These are phyloP conservation scores for Clepsis dumicolana DNA, from an alignment of 2,888 invertebrate species.

Conservation along the genomic window DNA sequence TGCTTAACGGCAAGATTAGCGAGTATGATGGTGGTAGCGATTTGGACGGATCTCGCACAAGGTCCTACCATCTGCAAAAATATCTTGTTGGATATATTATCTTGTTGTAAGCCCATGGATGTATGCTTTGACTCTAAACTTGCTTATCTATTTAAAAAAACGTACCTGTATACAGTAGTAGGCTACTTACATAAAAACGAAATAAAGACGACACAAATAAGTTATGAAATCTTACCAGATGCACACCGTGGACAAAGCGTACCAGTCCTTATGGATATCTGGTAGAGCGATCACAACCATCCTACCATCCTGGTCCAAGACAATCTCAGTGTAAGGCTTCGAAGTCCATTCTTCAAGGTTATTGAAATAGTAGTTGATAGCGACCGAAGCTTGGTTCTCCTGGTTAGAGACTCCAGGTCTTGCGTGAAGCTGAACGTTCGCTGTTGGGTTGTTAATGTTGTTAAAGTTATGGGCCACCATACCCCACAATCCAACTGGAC, in stretches of 20 bases:
- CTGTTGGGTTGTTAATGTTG: slow-evolving; percentile 60
- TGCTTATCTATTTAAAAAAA: no score
- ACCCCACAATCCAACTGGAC: slow-evolving; percentile 69
- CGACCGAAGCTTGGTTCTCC: slow-evolving; percentile 61
- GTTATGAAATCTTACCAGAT: slow-evolving; percentile 69
- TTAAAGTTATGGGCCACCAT: slow-evolving; percentile 73
- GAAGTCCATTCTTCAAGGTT: slow-evolving; percentile 69
- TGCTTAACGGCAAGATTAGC: no score
- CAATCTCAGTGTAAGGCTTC: slow-evolving; percentile 63
- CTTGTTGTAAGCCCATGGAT: no score
- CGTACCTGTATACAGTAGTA: no score
- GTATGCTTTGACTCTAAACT: no score
- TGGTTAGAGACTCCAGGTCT: slow-evolving; percentile 60
- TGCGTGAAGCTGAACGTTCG: slow-evolving; percentile 61
- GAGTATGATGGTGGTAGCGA: no score
- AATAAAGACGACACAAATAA: background rate
- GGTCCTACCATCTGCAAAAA: no score
- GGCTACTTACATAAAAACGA: no score
- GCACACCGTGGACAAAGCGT: slow-evolving; percentile 70
- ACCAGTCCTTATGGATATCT: slow-evolving; percentile 70
- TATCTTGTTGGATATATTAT: no score
- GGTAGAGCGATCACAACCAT: slow-evolving; percentile 71
- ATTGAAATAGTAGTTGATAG: slow-evolving; percentile 64
- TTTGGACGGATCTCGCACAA: no score
- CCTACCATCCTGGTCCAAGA: slow-evolving; percentile 63